Conservation (phyloP, 2,113 vertebrate genomes). For the Lepisosteus oculatus region DNA sequence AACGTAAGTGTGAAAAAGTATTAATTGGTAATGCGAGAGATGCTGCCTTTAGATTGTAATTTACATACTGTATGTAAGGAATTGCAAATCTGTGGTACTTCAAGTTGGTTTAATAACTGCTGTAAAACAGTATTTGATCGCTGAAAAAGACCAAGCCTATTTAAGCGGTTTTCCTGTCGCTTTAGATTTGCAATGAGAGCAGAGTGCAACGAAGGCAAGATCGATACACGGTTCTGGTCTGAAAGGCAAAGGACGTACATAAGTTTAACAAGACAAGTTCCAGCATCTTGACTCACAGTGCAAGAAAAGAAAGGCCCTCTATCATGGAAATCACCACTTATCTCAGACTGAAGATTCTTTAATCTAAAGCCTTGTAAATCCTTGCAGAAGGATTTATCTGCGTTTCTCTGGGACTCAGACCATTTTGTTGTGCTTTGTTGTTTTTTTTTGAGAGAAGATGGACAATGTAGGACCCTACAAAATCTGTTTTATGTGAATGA, state of each 20-base stretch:
- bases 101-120: no score
- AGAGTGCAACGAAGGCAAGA: slow-evolving; percentile 10
- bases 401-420: background rate
- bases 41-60: no score
- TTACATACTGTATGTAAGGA: no score
- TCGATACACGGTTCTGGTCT: background rate
- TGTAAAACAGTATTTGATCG: background rate
- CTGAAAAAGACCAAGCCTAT: background rate
- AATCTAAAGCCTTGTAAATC: background rate
- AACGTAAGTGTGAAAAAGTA: no score
- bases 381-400: background rate
- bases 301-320: slow-evolving; percentile 55
- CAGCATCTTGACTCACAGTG: slow-evolving; percentile 67
- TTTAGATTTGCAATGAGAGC: slow-evolving; percentile 5
- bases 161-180: background rate
- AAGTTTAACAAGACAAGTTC: slow-evolving; percentile 42
- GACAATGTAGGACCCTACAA: slow-evolving; percentile 42
- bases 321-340: background rate
- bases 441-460: slow-evolving; percentile 70
- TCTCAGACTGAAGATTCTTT: no score
- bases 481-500: slow-evolving; percentile 50
- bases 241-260: slow-evolving; percentile 49
- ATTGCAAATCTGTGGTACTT: no score
- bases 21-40: no score
- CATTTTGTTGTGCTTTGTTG: slow-evolving; percentile 37